These are phyloP conservation scores for Drosophila ercepeae DNA, from an alignment of 1,140 invertebrate genomes.

Conservation along the genomic window DNA sequence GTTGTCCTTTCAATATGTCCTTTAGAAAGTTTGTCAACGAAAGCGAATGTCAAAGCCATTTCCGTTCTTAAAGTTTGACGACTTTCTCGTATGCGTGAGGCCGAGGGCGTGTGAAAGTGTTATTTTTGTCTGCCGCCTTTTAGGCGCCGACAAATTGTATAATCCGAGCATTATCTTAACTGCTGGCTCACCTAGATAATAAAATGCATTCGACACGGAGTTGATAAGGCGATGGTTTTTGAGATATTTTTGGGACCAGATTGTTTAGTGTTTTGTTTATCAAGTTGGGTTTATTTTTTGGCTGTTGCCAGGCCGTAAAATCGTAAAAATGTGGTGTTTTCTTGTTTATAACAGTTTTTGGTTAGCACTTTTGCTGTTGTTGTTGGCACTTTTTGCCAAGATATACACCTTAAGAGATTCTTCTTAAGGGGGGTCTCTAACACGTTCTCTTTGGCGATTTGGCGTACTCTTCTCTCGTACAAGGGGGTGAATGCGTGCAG, in stretches of 20 bases:
- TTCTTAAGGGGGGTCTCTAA: slow-evolving; percentile 18
- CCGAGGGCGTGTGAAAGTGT: slow-evolving; percentile 10
- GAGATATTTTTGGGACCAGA: slow-evolving; percentile 24
- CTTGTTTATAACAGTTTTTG: slow-evolving; percentile 50
- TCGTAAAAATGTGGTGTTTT: slow-evolving; percentile 43
- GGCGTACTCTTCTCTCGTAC: slow-evolving; percentile 15
- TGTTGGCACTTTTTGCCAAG: background rate
- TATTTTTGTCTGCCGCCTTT: slow-evolving; percentile 70
- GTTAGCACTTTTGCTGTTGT: slow-evolving; percentile 34
- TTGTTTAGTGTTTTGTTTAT: slow-evolving; percentile 52
- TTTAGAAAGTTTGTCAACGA: too few relatives aligned
- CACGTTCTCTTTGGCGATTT: slow-evolving; percentile 1
- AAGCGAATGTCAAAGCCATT: background rate
- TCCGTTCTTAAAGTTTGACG: background rate
- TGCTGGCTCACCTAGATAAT: slow-evolving; percentile 25
- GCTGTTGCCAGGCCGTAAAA: slow-evolving; percentile 50
- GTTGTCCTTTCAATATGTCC: too few relatives aligned
- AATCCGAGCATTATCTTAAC: slow-evolving; percentile 49
- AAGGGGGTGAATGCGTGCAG: slow-evolving; percentile 21
- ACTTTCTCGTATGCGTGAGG: slow-evolving; percentile 6
- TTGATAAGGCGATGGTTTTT: background rate
- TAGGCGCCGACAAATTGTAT: slow-evolving; percentile 62
- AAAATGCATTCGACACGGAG: slow-evolving; percentile 42
- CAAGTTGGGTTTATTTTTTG: slow-evolving; percentile 21
- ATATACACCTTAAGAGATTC: slow-evolving; percentile 18